These are phyloP conservation scores for Gisinianus flammeolus DNA, from an alignment of 2,888 invertebrate species.

Conservation along the genomic window DNA sequence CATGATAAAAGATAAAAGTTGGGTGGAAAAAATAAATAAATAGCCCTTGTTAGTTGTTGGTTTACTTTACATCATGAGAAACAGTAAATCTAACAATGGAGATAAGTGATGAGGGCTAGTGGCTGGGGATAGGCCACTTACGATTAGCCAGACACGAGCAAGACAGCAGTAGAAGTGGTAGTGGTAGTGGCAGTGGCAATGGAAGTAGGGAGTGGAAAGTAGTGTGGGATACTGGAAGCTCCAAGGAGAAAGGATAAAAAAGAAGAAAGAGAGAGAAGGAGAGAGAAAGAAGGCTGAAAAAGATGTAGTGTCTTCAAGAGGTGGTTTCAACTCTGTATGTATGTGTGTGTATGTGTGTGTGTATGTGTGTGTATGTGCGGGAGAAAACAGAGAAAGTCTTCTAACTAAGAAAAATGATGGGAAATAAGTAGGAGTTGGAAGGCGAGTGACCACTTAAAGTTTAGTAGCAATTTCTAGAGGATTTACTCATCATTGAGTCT, in stretches of 20 bases:
- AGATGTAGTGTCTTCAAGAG: slow-evolving; percentile 25
- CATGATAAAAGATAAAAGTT: slow-evolving; percentile 6
- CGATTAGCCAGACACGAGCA: neutral
- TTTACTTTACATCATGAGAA: slow-evolving; percentile 36
- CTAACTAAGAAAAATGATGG: slow-evolving; percentile 35
- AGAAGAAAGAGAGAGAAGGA: neutral
- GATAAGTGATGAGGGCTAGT: slow-evolving; percentile 36
- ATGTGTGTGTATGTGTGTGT: too few relatives aligned
- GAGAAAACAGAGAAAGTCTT: slow-evolving; percentile 28
- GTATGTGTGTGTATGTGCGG: too few relatives aligned
- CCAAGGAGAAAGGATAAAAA: neutral
- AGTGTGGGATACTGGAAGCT: neutral
- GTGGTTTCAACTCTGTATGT: slow-evolving; percentile 33
- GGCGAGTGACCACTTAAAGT: slow-evolving; percentile 48
- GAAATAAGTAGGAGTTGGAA: slow-evolving; percentile 37
- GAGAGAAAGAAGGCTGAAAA: neutral
- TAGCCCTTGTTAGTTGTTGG: slow-evolving; percentile 34
- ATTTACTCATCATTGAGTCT: slow-evolving; percentile 51
- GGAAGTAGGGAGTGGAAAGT: neutral
- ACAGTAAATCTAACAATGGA: slow-evolving; percentile 32
- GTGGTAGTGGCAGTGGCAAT: neutral
- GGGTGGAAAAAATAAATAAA: slow-evolving; percentile 21
- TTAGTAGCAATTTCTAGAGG: slow-evolving; percentile 49
- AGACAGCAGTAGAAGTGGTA: slow-evolving; percentile 4
- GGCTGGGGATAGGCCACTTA: neutral